phyloP scores from a whole-genome alignment of 2,888 invertebrate species.

The Odontocolon sp. region DNA sequence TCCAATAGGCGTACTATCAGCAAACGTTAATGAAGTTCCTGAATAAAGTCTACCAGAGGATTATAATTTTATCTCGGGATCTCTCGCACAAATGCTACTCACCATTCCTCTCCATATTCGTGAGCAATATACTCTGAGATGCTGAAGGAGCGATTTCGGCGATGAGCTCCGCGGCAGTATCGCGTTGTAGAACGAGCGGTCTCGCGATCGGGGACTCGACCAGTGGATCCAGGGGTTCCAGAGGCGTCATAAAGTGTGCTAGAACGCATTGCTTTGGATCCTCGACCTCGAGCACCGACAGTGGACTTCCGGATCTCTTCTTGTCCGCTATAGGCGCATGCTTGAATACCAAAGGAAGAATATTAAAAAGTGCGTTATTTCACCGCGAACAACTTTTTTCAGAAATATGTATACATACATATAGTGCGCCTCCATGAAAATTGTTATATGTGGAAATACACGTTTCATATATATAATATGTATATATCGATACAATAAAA shows the following conservation, averaged over 20 bases:
- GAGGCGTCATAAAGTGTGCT: constrained; percentile 94
- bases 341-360: constrained; percentile 76
- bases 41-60: too few relatives aligned
- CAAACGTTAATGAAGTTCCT: too few relatives aligned
- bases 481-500: too few relatives aligned
- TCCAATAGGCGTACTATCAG: too few relatives aligned
- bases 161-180: constrained; percentile 89
- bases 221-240: constrained; percentile 92
- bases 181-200: constrained; percentile 89
- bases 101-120: constrained; percentile 94
- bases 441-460: not conserved
- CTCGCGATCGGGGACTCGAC: constrained; percentile 92
- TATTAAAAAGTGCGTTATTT: not conserved
- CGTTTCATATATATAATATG: too few relatives aligned
- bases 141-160: constrained; percentile 86
- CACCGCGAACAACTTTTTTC: not conserved
- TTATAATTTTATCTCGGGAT: too few relatives aligned
- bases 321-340: constrained; percentile 85
- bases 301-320: constrained; percentile 82
- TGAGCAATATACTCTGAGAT: constrained; percentile 89
- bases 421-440: not conserved
- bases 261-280: constrained; percentile 94
- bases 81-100: too few relatives aligned
- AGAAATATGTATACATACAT: not conserved
- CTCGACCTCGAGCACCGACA: constrained; percentile 91